Evolutionary conservation across 2,888 invertebrate species (phyloP), one percentile per base, ranked within the genome.

Genomic region (Biston stratarius): DNA sequence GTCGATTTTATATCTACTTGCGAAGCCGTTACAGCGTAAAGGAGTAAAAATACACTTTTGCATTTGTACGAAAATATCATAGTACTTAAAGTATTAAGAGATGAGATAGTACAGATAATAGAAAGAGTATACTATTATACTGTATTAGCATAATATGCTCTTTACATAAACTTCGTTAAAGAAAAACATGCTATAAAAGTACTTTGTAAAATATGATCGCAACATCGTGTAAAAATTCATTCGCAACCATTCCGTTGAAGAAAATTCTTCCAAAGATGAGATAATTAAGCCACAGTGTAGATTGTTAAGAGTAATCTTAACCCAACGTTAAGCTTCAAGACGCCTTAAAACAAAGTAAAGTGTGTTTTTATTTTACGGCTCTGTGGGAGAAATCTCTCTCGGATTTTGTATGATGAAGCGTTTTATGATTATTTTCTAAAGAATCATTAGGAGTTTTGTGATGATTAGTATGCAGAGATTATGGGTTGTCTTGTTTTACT

Each of bases 141-240:
- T 24, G 24, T 24, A 24, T 24, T 24, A 24, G 24, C 24, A 24
- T 24, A 24, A 24, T 24, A 24, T 24, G 24, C 24, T 24, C 3
- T 24, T 24, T 24, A 24, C 24, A 24, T 24, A 3, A 11, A 12
- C 5, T 42, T 42, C 5, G 42, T 42, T 15, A 11, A 42, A 15
- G 11, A 56, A 14, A 45, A 57, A n/a, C 14, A 57, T 12, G 1
- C 6, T 14, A 8, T 9, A 45, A 57, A 44, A 36, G 36, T 34
- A 45, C 34, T 11, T 34, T 14, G 0, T 45, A 14, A 47, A 33
- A 14, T 36, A 45, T 74, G 69, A 65, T 67, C 33, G 14, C 61
- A 14, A 6, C 70, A 66, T 69, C 64, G 69, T 73, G 62, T 58
- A 71, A 69, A 72, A 77, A 73, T 74, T 74, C 65, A 75, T 77